phyloP scores from a whole-genome alignment of 2,113 vertebrate species.

The Opisthocomus hoazin region DNA sequence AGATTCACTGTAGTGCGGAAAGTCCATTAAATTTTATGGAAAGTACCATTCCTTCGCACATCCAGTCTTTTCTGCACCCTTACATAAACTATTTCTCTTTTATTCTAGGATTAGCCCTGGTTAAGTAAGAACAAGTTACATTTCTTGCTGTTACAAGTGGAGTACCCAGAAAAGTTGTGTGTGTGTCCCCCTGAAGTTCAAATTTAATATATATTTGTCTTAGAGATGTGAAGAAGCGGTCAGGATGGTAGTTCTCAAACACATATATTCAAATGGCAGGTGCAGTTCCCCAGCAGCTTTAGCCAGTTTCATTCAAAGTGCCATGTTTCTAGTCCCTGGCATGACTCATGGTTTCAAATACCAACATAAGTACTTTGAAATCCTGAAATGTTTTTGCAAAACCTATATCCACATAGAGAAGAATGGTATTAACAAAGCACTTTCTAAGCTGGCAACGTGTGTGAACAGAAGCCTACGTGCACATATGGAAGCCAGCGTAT shows the following conservation, averaged over 20 bases:
- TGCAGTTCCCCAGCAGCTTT: background rate
- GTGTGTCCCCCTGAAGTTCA: background rate
- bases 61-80: background rate
- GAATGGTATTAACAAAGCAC: background rate
- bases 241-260: background rate
- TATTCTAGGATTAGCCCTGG: background rate
- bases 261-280: background rate
- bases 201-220: background rate
- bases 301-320: background rate
- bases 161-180: background rate
- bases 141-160: background rate
- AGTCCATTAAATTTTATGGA: background rate
- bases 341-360: background rate
- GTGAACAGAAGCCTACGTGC: rapidly evolving
- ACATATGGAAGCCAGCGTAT: background rate
- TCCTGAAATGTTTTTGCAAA: background rate
- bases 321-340: background rate
- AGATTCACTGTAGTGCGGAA: background rate
- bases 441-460: background rate
- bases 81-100: background rate
- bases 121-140: background rate
- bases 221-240: background rate
- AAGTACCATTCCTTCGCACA: background rate
- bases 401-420: background rate
- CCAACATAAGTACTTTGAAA: background rate